phyloP scores from a whole-genome alignment of 2,888 invertebrate species.

The Lasioglossum vierecki region DNA sequence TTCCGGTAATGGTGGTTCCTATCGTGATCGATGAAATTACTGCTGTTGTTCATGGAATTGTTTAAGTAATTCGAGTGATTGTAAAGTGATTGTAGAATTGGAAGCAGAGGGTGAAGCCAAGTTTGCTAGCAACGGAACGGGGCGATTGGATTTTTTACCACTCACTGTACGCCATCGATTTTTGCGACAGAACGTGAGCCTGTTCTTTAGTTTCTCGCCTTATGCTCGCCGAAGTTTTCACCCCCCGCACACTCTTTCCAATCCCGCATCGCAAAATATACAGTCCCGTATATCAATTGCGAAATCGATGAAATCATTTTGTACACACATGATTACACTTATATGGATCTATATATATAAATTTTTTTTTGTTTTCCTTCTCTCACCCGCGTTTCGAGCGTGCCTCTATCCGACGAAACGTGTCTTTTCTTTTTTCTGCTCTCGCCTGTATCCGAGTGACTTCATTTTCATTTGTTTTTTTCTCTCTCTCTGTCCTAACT shows the following conservation, averaged over 20 bases:
- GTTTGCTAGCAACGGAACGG: neutral
- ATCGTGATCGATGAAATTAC: neutral
- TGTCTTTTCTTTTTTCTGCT: neutral
- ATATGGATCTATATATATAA: neutral
- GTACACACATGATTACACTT: neutral
- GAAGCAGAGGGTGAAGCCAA: constrained; percentile 4
- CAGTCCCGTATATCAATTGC: neutral
- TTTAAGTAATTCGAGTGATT: neutral
- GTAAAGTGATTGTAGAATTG: neutral
- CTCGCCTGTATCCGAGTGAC: neutral
- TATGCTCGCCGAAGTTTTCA: constrained; percentile 24
- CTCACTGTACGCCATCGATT: constrained; percentile 51
- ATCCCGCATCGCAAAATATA: constrained; percentile 9
- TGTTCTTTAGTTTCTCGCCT: constrained; percentile 43
- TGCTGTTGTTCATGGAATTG: neutral
- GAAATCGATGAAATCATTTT: neutral
- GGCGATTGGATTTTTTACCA: constrained; percentile 33
- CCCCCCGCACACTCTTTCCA: constrained; percentile 6
- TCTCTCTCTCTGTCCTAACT: constrained; percentile 8
- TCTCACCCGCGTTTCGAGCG: neutral
- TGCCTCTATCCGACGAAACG: neutral
- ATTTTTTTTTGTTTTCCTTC: neutral
- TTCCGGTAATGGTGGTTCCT: neutral
- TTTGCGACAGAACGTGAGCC: constrained; percentile 49
- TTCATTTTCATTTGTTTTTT: neutral